Base-by-base conservation (phyloP, 2,113 vertebrate genomes). In the Chrysemys picta region DNA sequence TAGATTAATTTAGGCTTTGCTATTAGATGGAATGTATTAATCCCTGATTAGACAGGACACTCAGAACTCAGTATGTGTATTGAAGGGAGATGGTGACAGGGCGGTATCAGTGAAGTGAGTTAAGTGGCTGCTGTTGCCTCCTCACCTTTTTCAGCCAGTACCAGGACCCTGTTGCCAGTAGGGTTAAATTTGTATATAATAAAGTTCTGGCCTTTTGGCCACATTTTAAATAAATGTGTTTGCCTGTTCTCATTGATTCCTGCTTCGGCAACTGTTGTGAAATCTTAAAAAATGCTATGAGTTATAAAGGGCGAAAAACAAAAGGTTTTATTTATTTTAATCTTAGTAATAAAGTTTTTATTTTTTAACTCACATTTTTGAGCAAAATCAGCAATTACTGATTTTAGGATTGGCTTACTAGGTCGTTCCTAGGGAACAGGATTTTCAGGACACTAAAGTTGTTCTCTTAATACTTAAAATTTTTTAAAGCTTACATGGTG, bases 171-270 rank as follows among this genome's bases (percentile, higher is more conserved):
- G 76, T 52, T 78, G 87, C 91, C 59, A 59, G 85, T 93, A 89
- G 49, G 83, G 76, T 93, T 93, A 89, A 85, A 57, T 78, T 85
- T 75, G 81, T 76, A 89, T 89, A 81, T 79, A 93, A 89, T 93
- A 81, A 93, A 42, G n/a, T 50, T n/a, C 22, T 89, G 91, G 72
- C 57, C 81, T 92, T 84, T 92, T 80, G 75, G 47, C 87, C 82
- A 45, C 59, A 50, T 75, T 80, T 56, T 72, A 76, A 89, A 89
- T 81, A 45, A 53, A 54, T 57, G 8, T 59, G 14, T 75, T 52
- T 84, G 59, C 27, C 59, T 76, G 62, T 62, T 50, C 19, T 53
- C 50, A 17, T n/a, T 88, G 22, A 56, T 49, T 80, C 56, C n/a
- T 85, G 38, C 42, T 59, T 89, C 76, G 81, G 59, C 59, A 52